Evolutionary conservation across 2,113 vertebrate genomes (phyloP).

Genomic region (Anolis carolinensis): DNA sequence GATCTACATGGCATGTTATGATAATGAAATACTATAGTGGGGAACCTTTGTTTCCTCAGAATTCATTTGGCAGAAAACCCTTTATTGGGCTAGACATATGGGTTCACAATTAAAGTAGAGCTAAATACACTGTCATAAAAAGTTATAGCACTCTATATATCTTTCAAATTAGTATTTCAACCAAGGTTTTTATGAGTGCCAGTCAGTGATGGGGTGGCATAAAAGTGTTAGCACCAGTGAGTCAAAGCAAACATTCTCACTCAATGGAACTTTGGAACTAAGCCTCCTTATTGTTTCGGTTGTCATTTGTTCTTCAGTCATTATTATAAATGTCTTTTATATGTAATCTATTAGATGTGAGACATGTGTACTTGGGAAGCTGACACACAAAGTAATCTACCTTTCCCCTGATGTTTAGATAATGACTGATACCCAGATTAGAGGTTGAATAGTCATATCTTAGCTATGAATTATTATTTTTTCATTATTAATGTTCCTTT

Average conservation of each 20-base stretch:
- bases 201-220: constrained; percentile 63
- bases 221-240: constrained; percentile 25
- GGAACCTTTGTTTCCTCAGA: background rate
- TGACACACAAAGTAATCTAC: constrained; percentile 36
- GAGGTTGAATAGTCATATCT: constrained; percentile 13
- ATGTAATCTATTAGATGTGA: constrained; percentile 52
- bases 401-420: constrained; percentile 48
- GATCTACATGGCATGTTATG: background rate
- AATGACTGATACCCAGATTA: constrained; percentile 39
- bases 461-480: background rate
- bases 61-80: background rate
- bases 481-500: constrained; percentile 9
- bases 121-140: constrained; percentile 12
- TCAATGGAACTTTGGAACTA: constrained; percentile 67
- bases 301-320: constrained; percentile 48
- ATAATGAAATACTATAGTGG: background rate
- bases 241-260: constrained; percentile 58
- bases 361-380: constrained; percentile 49
- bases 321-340: constrained; percentile 64
- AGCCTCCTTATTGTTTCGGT: constrained; percentile 52
- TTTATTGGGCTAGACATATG: background rate
- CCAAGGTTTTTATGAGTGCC: constrained; percentile 19
- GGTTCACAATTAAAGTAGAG: constrained; percentile 10
- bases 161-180: constrained; percentile 56
- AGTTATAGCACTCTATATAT: constrained; percentile 43